A percentile compares a stretch with the other conserved stretches of the same genome.
These are phyloP conservation scores for Microplitis demolitor DNA, from an alignment of 1,140 invertebrate genomes.

Conservation along the genomic window DNA sequence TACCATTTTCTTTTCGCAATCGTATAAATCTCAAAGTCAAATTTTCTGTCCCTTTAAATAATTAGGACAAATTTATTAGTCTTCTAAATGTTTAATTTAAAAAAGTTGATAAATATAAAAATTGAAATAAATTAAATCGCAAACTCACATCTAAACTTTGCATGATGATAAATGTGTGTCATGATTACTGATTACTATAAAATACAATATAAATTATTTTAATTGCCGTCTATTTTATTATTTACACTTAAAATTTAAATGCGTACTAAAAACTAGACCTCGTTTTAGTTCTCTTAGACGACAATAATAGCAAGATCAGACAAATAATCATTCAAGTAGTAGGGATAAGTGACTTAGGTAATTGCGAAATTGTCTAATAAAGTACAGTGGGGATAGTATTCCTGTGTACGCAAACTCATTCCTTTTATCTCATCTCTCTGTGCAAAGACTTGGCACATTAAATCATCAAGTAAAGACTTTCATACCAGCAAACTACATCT, in stretches of 20 bases:
- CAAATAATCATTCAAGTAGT: background rate
- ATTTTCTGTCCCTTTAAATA: constrained; percentile 44
- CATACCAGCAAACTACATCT: background rate
- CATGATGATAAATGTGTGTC: constrained; percentile 40
- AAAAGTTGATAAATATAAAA: background rate
- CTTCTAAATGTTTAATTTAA: background rate
- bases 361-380: background rate
- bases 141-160: constrained; percentile 49
- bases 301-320: constrained; percentile 8
- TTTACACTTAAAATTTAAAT: constrained; percentile 35
- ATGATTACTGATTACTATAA: constrained; percentile 19
- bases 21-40: constrained; percentile 45
- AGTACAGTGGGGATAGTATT: background rate
- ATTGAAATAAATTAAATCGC: background rate
- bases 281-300: constrained; percentile 35
- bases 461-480: background rate
- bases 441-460: background rate
- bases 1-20: constrained; percentile 45
- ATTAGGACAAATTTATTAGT: background rate
- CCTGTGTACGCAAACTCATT: constrained; percentile 34
- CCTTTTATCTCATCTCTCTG: background rate
- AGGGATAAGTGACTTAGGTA: background rate
- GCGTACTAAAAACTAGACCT: constrained; percentile 49
- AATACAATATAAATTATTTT: background rate
- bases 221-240: constrained; percentile 16